Percentiles rank a stretch among this genome's conserved stretches.
These are phyloP conservation scores for Heliocidaris erythrogramma DNA, from an alignment of 35 echinoderm and acorn worm species.

Conservation along the genomic window DNA sequence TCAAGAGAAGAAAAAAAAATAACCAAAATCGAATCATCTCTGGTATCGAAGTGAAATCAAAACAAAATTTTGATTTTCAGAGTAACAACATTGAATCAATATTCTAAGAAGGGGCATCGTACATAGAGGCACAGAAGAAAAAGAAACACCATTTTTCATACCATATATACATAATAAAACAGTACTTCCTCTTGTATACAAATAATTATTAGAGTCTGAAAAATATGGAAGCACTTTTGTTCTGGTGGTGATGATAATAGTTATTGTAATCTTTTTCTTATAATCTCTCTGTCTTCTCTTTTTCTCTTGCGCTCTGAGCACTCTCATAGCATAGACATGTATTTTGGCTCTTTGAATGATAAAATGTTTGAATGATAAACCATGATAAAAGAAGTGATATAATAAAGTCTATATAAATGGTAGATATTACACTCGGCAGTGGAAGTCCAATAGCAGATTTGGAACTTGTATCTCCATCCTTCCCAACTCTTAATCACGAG, in stretches of 20 bases:
- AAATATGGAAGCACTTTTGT: constrained; percentile 22
- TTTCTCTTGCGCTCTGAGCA: neutral
- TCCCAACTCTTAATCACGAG: neutral
- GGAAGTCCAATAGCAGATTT: neutral
- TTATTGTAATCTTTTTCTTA: constrained; percentile 1
- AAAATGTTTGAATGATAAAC: neutral
- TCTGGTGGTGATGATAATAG: constrained; percentile 18
- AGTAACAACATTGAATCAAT: neutral
- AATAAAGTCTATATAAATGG: neutral
- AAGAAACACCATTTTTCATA: neutral
- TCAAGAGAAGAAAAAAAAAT: neutral
- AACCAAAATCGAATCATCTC: neutral
- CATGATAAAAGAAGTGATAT: neutral
- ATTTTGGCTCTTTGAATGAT: neutral
- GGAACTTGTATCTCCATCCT: neutral
- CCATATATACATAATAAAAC: constrained; percentile 42
- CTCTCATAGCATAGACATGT: neutral
- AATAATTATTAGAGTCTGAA: constrained; percentile 6
- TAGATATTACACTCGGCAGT: neutral
- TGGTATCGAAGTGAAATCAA: neutral
- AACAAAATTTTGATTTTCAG: neutral
- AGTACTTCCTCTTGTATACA: neutral
- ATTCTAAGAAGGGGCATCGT: neutral
- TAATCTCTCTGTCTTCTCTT: neutral
- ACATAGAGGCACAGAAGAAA: neutral